Conservation (phyloP, 2,888 invertebrate species). For the Ligdia adustata region DNA sequence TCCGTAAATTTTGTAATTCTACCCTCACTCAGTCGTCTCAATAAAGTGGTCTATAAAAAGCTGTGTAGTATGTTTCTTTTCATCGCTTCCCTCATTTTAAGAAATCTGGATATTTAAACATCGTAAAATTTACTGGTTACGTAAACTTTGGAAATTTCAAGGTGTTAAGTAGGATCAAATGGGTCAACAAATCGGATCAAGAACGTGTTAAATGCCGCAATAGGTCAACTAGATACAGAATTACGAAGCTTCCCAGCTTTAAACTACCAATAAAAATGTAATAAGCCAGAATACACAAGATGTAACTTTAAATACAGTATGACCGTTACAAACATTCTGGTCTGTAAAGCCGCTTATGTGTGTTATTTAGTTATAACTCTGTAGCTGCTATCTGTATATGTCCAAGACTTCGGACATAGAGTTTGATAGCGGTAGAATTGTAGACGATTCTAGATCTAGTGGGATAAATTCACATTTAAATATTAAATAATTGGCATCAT, state of each 20-base stretch:
- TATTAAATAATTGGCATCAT: too few species aligned
- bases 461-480: too few species aligned
- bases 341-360: slow-evolving; percentile 63
- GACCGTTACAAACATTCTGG: slow-evolving; percentile 54
- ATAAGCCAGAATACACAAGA: slow-evolving; percentile 32
- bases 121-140: not conserved
- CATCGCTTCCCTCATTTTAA: not conserved
- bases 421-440: slow-evolving; percentile 19
- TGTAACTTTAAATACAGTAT: slow-evolving; percentile 27
- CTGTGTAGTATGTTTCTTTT: too few species aligned
- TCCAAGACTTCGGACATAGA: slow-evolving; percentile 22
- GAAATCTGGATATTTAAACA: too few species aligned
- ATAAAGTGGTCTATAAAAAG: too few species aligned
- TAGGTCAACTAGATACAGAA: slow-evolving; percentile 26
- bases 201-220: slow-evolving; percentile 14
- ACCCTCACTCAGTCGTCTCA: too few species aligned
- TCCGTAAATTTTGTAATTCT: too few species aligned
- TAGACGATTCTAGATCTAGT: not conserved
- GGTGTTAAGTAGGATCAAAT: slow-evolving; percentile 8
- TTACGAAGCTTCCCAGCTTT: slow-evolving; percentile 33
- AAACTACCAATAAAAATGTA: slow-evolving; percentile 36
- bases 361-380: slow-evolving; percentile 46
- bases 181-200: slow-evolving; percentile 12
- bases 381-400: slow-evolving; percentile 37
- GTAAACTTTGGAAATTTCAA: not conserved